These are phyloP conservation scores for Ferdinandea cuprea DNA, from an alignment of 2,888 invertebrate species.

Conservation along the genomic window DNA sequence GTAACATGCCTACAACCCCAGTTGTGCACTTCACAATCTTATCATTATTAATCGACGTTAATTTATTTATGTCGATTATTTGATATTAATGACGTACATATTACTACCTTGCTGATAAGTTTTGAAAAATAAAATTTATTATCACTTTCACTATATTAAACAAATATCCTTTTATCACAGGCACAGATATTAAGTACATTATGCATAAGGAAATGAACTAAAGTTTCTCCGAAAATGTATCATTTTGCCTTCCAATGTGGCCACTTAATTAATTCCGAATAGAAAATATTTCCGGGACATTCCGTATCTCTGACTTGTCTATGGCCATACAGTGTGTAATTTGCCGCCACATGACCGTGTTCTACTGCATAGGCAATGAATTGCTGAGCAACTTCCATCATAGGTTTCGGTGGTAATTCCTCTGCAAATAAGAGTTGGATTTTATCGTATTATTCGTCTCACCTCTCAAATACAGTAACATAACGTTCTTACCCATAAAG, in stretches of 20 bases:
- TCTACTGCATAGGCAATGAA: conserved; percentile 85
- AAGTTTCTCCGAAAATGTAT: no score
- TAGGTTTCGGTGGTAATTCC: conserved; percentile 84
- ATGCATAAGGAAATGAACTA: no score
- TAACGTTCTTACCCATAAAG: conserved; percentile 69
- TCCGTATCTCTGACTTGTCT: conserved; percentile 85
- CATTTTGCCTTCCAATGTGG: conserved; percentile 81
- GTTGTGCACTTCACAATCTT: no score
- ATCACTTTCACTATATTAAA: no score
- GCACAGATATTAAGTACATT: no score
- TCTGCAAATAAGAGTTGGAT: conserved; percentile 81
- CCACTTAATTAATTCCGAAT: conserved; percentile 86
- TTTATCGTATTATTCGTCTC: conserved; percentile 33
- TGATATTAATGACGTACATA: no score
- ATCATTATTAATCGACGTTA: no score
- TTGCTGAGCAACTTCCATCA: conserved; percentile 84
- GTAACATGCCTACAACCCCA: no score
- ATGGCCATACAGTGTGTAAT: conserved; percentile 87
- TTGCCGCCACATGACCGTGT: conserved; percentile 84
- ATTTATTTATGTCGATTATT: no score
- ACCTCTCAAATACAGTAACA: not conserved
- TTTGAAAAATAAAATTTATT: no score
- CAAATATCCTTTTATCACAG: no score
- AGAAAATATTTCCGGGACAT: conserved; percentile 86
- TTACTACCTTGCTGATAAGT: no score